Evolutionary conservation across 2,113 vertebrate genomes (phyloP).

Genomic region (Sorex fumeus): DNA sequence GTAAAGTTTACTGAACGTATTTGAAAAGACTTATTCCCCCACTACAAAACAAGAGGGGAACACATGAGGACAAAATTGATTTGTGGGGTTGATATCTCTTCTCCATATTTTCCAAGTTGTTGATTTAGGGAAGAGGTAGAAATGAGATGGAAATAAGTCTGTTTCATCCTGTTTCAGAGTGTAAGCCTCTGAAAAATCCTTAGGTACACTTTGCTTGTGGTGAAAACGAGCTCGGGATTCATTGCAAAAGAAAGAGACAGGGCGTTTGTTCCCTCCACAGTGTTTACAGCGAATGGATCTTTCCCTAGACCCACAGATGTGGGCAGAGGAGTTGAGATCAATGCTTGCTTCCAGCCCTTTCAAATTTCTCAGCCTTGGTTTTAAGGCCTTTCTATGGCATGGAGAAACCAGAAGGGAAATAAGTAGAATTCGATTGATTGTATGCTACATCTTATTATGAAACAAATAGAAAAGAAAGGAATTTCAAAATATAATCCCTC

Average conservation of each 20-base stretch:
- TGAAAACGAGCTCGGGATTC: not conserved
- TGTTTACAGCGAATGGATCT: not conserved
- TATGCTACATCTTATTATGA: conserved; percentile 86
- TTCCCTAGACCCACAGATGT: not conserved
- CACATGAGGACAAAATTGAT: not conserved
- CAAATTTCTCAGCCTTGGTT: conserved; percentile 47
- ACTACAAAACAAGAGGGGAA: not conserved
- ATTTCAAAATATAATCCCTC: conserved; percentile 90
- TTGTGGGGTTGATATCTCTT: conserved; percentile 33
- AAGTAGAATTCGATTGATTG: conserved; percentile 86
- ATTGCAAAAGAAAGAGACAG: not conserved
- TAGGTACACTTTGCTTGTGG: not conserved
- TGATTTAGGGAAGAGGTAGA: not conserved
- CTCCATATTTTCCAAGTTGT: not conserved
- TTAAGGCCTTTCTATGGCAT: conserved; percentile 37
- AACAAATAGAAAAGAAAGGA: conserved; percentile 88
- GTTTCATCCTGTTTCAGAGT: not conserved
- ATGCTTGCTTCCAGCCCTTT: not conserved
- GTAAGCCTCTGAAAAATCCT: not conserved
- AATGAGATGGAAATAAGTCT: not conserved
- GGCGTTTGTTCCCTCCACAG: not conserved
- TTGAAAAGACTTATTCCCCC: not conserved
- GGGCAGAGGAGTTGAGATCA: not conserved
- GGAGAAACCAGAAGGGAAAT: conserved; percentile 64
- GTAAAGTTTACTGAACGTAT: conserved; percentile 7